phyloP scores from a whole-genome alignment of 2,113 vertebrate species.

The Coptodon rendalli region DNA sequence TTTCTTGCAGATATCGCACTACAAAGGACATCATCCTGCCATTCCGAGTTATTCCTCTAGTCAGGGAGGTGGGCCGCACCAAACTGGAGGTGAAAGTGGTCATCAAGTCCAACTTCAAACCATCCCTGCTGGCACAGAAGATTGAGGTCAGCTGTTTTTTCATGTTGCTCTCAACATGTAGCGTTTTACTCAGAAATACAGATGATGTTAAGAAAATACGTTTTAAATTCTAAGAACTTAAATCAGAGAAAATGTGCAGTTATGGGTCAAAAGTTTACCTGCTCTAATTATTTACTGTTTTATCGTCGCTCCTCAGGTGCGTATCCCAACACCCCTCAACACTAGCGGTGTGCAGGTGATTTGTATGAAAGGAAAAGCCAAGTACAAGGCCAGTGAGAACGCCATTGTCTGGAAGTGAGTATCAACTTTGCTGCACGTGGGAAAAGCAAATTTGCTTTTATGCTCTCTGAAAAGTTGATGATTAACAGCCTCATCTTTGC shows the following conservation, averaged over 20 bases:
- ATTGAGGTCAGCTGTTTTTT: constrained; percentile 81
- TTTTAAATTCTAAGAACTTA: neutral
- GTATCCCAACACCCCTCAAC: constrained; percentile 95
- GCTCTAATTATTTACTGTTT: neutral
- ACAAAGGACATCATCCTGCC: constrained; percentile 99
- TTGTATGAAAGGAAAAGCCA: constrained; percentile 99
- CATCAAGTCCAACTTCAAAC: constrained; percentile 99
- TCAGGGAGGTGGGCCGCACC: constrained; percentile 95
- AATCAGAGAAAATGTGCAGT: neutral
- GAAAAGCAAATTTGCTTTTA: neutral
- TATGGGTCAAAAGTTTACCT: neutral
- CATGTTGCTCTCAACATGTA: rapidly evolving
- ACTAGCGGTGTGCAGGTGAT: constrained; percentile 99
- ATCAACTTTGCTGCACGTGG: neutral
- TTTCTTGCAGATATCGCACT: constrained; percentile 85
- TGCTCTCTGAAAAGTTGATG: neutral
- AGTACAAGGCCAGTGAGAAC: constrained; percentile 99
- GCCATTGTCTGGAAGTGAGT: constrained; percentile 99
- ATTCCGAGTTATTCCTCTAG: constrained; percentile 95
- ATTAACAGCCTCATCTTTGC: neutral
- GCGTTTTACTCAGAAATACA: neutral
- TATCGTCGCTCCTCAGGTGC: constrained; percentile 73
- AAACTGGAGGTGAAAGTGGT: constrained; percentile 98
- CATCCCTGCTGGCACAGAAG: constrained; percentile 96
- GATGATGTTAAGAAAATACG: neutral